Evolutionary conservation across 2,888 invertebrate species (phyloP), one percentile per base, ranked within the genome.

Genomic region (Oscheius sp.): DNA sequence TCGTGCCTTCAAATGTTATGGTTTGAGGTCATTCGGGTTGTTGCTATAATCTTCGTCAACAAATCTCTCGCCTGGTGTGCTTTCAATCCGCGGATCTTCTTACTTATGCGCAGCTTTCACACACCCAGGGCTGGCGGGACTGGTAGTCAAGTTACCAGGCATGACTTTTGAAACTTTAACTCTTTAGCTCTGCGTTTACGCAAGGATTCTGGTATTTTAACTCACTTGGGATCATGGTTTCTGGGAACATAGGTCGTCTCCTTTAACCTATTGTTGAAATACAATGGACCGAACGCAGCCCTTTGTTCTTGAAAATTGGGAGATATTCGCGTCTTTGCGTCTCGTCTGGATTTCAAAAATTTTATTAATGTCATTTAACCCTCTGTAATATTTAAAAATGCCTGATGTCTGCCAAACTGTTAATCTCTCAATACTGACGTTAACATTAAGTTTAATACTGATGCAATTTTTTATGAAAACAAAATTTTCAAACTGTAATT

Each of bases 41-140:
- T n/a, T 37, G 50, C 65, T 47, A 65, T 50, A 65, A 65, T 65
- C 65, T 65, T 65, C 50, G 65, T 65, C 65, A 65, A 58, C 58
- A 58, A 63, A 65, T 55, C 55, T 21, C 11, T 35, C 32, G 33
- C 65, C 21, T 29, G 29, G 48, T 48, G 13, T 33, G 13, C 63
- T 50, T 42, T 42, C 42, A 42, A 42, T 42, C 42, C 37, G 55
- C 68, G 55, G 53, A 68, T 68, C 55, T 51, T 50, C 65, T 53
- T 55, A 68, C 68, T 68, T 55, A 63, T 63, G 53, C 68, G 42
- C 53, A 29, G 55, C 42, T 55, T 68, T 55, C 68, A 68, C 68
- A 68, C 53, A 33, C 62, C 42, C 10, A n/a, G 21, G 21, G 47
- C 21, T 62, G 33, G 47, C 37, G 57, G 53, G 53, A 29, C n/a